These are phyloP conservation scores for Macheiramphus alcinus DNA, from an alignment of 2,113 vertebrate genomes.

Conservation along the genomic window DNA sequence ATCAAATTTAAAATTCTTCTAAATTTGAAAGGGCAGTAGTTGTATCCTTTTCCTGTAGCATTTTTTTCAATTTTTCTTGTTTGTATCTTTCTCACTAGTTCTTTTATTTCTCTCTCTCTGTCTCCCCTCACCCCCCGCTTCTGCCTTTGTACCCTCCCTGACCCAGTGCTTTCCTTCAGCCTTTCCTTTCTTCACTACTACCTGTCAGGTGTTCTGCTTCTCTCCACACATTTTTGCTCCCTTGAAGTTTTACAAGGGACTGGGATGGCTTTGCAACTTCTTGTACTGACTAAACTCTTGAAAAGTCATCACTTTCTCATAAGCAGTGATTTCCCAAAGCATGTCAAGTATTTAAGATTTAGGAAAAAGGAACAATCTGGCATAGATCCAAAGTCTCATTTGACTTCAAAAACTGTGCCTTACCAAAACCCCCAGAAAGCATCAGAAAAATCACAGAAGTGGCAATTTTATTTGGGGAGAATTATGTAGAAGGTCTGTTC, in stretches of 20 bases:
- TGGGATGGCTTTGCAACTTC: not conserved
- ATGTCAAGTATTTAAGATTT: not conserved
- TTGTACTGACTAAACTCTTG: not conserved
- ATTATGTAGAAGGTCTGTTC: not conserved
- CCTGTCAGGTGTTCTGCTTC: not conserved
- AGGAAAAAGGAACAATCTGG: not conserved
- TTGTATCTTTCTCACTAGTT: not conserved
- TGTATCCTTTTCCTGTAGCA: not conserved
- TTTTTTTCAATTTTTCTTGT: not conserved
- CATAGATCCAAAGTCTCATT: not conserved
- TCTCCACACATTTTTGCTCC: not conserved
- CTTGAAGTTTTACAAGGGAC: not conserved
- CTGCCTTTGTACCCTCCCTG: not conserved
- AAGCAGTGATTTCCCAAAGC: not conserved
- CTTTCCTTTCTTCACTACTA: not conserved
- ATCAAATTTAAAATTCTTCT: not conserved
- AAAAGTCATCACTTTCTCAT: not conserved
- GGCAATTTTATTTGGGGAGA: not conserved
- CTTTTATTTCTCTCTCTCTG: not conserved
- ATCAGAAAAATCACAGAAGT: not conserved
- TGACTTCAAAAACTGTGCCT: not conserved
- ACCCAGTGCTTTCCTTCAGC: not conserved
- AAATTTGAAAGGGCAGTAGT: not conserved
- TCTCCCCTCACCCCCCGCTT: accelerated
- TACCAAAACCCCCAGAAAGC: not conserved